Evolutionary conservation across 2,797 vertebrate species (phyloP).

Genomic region (Sebastes steindachneri): DNA sequence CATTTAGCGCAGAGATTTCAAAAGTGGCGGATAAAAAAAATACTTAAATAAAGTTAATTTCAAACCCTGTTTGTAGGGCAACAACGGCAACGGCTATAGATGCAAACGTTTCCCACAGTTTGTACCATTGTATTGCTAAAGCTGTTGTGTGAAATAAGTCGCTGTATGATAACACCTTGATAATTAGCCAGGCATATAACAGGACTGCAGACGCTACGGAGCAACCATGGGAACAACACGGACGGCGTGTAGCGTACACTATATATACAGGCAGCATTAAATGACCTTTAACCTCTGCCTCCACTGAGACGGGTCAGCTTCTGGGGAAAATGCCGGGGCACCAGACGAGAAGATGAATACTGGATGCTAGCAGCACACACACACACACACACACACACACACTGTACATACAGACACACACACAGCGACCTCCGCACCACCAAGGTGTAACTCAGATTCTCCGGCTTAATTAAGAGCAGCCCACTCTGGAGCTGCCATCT

Average conservation of each 20-base stretch:
- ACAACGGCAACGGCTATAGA: not conserved
- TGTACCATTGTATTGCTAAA: not conserved
- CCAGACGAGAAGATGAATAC: conserved; percentile 16
- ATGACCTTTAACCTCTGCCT: conserved; percentile 34
- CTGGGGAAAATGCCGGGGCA: conserved; percentile 42
- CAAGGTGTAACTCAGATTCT: conserved; percentile 67
- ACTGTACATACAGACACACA: not conserved
- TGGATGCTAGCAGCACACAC: not conserved
- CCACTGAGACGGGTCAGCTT: conserved; percentile 14
- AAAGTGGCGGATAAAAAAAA: too few species aligned
- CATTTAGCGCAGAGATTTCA: too few species aligned
- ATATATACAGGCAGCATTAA: not conserved
- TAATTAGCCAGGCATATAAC: conserved; percentile 14
- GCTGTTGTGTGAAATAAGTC: not conserved
- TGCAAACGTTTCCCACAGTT: not conserved
- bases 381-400: not conserved
- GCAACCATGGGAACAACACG: not conserved
- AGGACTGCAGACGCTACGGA: not conserved
- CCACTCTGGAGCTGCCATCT: conserved; percentile 71
- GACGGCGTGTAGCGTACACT: not conserved
- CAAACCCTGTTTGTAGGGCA: not conserved
- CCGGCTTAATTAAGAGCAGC: conserved; percentile 72
- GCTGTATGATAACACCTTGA: not conserved
- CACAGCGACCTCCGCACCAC: conserved; percentile 17
- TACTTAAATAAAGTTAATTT: too few species aligned